Base-by-base conservation (phyloP, 2,113 vertebrate genomes). In the Megatriorchis doriae region DNA sequence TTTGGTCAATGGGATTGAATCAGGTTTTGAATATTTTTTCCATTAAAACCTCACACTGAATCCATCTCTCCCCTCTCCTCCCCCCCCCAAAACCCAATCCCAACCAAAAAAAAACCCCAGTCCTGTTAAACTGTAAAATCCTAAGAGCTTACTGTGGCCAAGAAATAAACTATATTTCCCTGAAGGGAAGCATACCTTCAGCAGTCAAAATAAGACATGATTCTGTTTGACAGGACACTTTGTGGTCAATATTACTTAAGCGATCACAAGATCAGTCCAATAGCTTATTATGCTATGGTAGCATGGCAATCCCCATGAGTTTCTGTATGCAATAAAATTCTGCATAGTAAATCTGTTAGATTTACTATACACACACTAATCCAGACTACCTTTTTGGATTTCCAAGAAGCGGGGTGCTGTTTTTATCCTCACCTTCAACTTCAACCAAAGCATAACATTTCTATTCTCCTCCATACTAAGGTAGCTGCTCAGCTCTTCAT, bases 51-150 rank as follows among this genome's bases (percentile, higher is more conserved):
- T 81, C 43, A 43, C 16, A 43, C 7, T 36, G 23, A 78, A 73
- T 78, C 16, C 13, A 43, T 34, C 18, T 43, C 2, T 11, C 9
- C 6, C 23, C 10, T 16, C 10, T 6, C 6, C 8, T 5, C 6
- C 13, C 9, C 34, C 3, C 4, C n/a, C n/a, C n/a, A 31, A 59
- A 11, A 21, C 2, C 8, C 6, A 32, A 21, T 1, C 2, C 1
- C 7, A 43, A 50, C 4, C 7, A 71, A 74, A 43, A 6, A 55
- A 31, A 67, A 53, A 5, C 0, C 6, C 4, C 1, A 42, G 7
- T 55, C 10, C 50, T n/a, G 6, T 61, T 67, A 63, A 81, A 59
- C 7, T 63, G 13, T 21, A 78, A 90, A 83, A 81, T 8, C 15
- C 6, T 2, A 1, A 25, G 13, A 68, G 6, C 2, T 45, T 52